Evolutionary conservation across 2,113 vertebrate species (phyloP).

Genomic region (Dasyprocta punctata): DNA sequence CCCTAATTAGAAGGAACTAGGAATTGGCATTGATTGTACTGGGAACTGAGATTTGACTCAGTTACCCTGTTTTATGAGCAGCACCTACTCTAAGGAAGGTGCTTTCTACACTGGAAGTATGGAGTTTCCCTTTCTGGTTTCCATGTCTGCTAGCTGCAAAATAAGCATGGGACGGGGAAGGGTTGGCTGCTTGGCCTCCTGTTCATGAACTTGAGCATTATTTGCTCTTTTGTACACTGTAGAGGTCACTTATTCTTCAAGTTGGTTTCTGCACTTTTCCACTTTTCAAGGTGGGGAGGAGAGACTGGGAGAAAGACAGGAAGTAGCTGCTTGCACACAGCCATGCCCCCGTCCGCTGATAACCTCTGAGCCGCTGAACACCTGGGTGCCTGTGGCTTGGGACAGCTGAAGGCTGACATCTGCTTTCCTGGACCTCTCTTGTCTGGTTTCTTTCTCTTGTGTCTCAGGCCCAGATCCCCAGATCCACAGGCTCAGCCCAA

Average conservation of each 20-base stretch:
- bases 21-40: not conserved
- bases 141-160: not conserved
- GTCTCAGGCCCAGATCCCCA: not conserved
- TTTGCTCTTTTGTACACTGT: not conserved
- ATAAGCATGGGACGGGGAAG: not conserved
- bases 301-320: not conserved
- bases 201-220: not conserved
- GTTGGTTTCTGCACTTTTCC: not conserved
- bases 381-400: too few relatives aligned
- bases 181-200: not conserved
- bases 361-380: not conserved
- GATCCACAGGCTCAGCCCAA: not conserved
- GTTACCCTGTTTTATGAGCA: conserved; percentile 13
- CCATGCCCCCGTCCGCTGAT: fast-evolving
- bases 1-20: conserved; percentile 40
- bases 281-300: not conserved
- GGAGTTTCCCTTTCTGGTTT: conserved; percentile 7
- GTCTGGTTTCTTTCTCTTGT: not conserved
- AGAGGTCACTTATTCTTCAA: not conserved
- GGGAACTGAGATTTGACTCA: conserved; percentile 12
- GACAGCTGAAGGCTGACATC: not conserved
- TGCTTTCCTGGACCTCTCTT: not conserved
- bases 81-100: not conserved
- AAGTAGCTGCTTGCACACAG: not conserved
- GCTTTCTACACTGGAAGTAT: not conserved